Evolutionary conservation across 2,797 vertebrate genomes (phyloP).

Genomic region (Cossypha polioptera): DNA sequence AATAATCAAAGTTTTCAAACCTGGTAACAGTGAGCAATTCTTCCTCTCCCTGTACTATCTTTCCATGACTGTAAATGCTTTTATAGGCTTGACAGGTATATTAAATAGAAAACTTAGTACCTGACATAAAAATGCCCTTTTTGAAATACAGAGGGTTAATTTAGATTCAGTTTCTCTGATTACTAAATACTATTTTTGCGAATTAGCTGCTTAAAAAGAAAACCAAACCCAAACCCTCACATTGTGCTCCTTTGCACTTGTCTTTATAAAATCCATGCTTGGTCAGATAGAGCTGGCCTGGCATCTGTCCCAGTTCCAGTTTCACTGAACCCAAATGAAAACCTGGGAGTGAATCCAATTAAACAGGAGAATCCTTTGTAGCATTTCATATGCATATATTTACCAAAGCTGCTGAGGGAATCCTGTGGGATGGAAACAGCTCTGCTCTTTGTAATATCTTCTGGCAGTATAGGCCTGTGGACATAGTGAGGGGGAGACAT

Average conservation of each 20-base stretch:
- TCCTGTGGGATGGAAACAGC: not conserved
- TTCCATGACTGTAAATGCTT: not conserved
- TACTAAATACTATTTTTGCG: not conserved
- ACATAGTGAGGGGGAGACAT: not conserved
- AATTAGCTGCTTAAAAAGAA: not conserved
- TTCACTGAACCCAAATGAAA: not conserved
- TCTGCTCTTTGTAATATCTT: not conserved
- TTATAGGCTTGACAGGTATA: not conserved
- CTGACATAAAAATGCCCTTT: not conserved
- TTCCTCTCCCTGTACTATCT: not conserved
- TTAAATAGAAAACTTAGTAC: slow-evolving; percentile 1
- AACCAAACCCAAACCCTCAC: not conserved
- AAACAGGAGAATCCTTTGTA: not conserved
- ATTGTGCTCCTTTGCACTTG: not conserved
- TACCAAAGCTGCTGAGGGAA: not conserved
- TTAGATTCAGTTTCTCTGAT: not conserved
- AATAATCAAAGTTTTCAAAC: not conserved
- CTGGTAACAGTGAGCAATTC: not conserved
- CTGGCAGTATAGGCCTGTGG: not conserved
- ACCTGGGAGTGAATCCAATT: not conserved
- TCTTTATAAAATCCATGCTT: not conserved
- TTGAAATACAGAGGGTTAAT: not conserved
- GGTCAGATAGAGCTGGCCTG: not conserved
- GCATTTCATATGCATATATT: not conserved
- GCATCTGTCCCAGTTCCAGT: not conserved